Conservation (phyloP, 2,113 vertebrate species). For the Thamnaconus septentrionalis region DNA sequence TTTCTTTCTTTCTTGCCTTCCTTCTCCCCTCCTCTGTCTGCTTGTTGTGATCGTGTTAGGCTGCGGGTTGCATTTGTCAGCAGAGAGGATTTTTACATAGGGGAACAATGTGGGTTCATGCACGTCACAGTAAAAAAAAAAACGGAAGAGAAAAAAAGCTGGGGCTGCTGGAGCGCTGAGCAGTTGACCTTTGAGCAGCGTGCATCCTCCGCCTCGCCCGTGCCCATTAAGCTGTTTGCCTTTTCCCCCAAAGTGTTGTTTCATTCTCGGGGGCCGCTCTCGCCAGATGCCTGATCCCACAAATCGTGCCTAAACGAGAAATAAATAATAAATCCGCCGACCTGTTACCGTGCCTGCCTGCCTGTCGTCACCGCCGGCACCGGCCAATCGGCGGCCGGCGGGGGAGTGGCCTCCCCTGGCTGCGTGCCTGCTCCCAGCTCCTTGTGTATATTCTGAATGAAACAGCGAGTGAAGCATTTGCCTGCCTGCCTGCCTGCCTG, state of each 20-base stretch:
- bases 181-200: slow-evolving; percentile 42
- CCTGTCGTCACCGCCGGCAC: slow-evolving; percentile 63
- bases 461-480: slow-evolving; percentile 64
- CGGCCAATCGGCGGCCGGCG: slow-evolving; percentile 76
- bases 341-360: slow-evolving; percentile 66
- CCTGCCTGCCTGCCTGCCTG: slow-evolving; percentile 16
- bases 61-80: no score
- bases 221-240: slow-evolving; percentile 37
- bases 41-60: no score
- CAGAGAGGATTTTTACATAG: no score
- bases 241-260: slow-evolving; percentile 2
- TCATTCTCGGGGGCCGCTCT: slow-evolving; percentile 56
- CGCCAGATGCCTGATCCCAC: slow-evolving; percentile 55
- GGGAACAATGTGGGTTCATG: no score
- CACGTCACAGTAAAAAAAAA: no score
- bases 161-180: not conserved
- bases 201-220: slow-evolving; percentile 18
- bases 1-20: no score
- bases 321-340: slow-evolving; percentile 63
- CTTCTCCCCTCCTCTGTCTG: no score
- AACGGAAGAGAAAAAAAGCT: no score
- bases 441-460: slow-evolving; percentile 76
- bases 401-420: slow-evolving; percentile 78
- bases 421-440: slow-evolving; percentile 66
- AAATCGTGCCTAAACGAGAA: slow-evolving; percentile 59